Conservation (phyloP, 2,888 invertebrate species). For the Cryptophagus acutangulus region DNA sequence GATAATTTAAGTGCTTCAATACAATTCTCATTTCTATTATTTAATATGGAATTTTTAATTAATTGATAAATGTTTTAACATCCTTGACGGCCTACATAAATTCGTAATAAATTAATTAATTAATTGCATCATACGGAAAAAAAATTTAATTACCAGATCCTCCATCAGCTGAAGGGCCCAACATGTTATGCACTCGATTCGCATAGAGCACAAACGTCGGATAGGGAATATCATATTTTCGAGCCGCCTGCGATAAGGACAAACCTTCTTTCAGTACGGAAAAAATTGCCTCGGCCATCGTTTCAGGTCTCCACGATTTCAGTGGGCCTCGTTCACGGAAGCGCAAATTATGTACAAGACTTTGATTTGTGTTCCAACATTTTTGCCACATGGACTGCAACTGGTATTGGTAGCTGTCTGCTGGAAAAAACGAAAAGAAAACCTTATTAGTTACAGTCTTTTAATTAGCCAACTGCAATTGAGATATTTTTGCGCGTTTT, state of each 20-base stretch:
- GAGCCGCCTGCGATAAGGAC: conserved; percentile 82
- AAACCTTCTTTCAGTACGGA: conserved; percentile 87
- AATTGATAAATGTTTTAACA: too few relatives aligned
- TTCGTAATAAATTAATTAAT: too few relatives aligned
- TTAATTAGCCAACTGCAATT: too few relatives aligned
- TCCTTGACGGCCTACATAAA: too few relatives aligned
- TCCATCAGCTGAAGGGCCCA: conserved; percentile 87
- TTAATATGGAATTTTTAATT: background rate
- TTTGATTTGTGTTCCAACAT: conserved; percentile 92
- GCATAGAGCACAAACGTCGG: conserved; percentile 91
- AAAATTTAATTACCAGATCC: conserved; percentile 84
- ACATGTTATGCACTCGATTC: conserved; percentile 89
- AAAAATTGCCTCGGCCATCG: conserved; percentile 92
- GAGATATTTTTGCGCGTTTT: too few relatives aligned
- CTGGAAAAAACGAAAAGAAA: conserved; percentile 49
- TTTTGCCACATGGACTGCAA: conserved; percentile 95
- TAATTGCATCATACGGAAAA: too few relatives aligned
- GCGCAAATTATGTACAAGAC: conserved; percentile 82
- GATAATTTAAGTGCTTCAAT: too few relatives aligned
- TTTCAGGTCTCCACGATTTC: conserved; percentile 91
- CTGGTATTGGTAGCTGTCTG: conserved; percentile 94
- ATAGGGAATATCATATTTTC: conserved; percentile 92
- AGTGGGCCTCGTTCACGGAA: conserved; percentile 89
- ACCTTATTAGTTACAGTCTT: too few relatives aligned
- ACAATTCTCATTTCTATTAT: background rate